Percentiles rank a stretch among this genome's conserved stretches.
Conservation (phyloP, 2,888 invertebrate genomes). For the Mimachlamys varia region DNA sequence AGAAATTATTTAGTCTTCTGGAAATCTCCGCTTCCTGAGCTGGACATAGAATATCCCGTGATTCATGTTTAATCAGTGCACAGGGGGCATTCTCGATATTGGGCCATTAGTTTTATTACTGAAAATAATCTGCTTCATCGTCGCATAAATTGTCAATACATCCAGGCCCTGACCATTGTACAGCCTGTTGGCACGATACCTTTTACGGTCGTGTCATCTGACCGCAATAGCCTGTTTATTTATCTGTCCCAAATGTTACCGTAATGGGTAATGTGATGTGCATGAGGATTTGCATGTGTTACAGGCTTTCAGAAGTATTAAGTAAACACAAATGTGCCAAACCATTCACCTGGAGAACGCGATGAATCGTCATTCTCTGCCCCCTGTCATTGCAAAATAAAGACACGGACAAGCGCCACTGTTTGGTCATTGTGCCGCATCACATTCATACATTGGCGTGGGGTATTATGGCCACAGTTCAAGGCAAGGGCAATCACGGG, state of each 20-base stretch:
- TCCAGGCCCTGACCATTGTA: neutral
- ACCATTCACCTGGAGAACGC: neutral
- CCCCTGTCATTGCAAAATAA: conserved; percentile 25
- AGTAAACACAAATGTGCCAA: conserved; percentile 22
- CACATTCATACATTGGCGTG: neutral
- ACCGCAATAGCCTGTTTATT: conserved; percentile 19
- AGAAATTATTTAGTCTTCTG: neutral
- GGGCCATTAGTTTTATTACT: conserved; percentile 25
- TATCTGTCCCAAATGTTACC: conserved; percentile 29
- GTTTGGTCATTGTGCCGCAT: neutral
- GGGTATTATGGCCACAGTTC: conserved; percentile 23
- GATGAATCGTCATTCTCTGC: neutral
- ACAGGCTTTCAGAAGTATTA: neutral
- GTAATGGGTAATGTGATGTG: conserved; percentile 20
- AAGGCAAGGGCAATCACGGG: conserved; percentile 20
- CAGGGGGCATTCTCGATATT: neutral
- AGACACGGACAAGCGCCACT: neutral
- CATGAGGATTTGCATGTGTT: conserved; percentile 23
- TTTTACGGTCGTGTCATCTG: conserved; percentile 32
- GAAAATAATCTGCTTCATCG: conserved; percentile 31
- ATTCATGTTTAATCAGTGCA: neutral
- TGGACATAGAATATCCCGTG: neutral
- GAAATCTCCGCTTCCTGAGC: neutral
- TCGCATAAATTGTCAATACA: conserved; percentile 31
- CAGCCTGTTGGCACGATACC: neutral